Percentiles rank a stretch among this genome's conserved stretches.
phyloP scores from a whole-genome alignment of 64 coral and sea anemone species.

The Montipora foliosa region DNA sequence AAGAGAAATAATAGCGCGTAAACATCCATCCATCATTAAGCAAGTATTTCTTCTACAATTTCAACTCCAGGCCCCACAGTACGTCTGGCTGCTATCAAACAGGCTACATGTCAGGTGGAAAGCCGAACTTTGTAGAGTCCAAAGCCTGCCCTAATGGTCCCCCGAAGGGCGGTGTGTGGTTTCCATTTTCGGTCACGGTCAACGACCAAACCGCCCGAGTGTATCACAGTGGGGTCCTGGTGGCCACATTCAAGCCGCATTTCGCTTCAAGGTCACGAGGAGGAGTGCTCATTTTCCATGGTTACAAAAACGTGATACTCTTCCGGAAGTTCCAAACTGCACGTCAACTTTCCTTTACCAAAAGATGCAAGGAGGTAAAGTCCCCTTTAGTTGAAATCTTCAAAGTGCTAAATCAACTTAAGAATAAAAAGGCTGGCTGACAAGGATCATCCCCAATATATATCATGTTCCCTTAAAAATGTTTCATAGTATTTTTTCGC shows the following conservation, averaged over 20 bases:
- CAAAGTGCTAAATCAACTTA: too few relatives aligned
- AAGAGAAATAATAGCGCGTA: too few relatives aligned
- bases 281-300: conserved; percentile 25
- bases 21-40: too few relatives aligned
- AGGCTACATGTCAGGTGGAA: conserved; percentile 56
- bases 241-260: conserved; percentile 22
- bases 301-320: conserved; percentile 30
- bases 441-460: too few relatives aligned
- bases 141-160: conserved; percentile 62
- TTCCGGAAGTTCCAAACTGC: conserved; percentile 22
- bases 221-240: conserved; percentile 5
- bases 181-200: conserved; percentile 1
- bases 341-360: neutral
- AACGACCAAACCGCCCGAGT: conserved; percentile 8
- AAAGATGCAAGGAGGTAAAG: conserved; percentile 4
- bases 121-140: neutral
- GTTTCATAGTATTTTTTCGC: too few relatives aligned
- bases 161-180: conserved; percentile 64
- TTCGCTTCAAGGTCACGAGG: neutral
- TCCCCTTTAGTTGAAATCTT: too few relatives aligned
- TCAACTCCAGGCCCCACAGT: conserved; percentile 37
- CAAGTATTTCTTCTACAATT: too few relatives aligned
- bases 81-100: conserved; percentile 59
- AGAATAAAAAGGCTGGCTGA: too few relatives aligned
- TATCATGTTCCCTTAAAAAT: too few relatives aligned